Evolutionary conservation across 2,113 vertebrate genomes (phyloP), one percentile per base, ranked within the genome.

Genomic region (Glareola pratincola): DNA sequence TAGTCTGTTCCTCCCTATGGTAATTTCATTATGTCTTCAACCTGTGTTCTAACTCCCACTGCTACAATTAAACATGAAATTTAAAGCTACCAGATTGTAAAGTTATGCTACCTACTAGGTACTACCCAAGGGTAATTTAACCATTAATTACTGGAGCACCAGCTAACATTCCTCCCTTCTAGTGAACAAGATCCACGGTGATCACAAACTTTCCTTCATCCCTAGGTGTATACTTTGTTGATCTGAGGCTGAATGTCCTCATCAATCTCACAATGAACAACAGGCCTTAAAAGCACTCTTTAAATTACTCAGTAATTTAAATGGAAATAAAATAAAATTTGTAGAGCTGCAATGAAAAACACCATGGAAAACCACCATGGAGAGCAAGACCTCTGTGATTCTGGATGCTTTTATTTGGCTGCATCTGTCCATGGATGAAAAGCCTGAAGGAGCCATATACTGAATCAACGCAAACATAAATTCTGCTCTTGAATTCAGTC

Each of bases 11-110:
- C 83, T 96, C 91, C 96, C 85, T 34, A 17, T 51, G 76, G 75
- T 88, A 95, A 96, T 94, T 94, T 94, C 83, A 86, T 96, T 96
- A 94, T 53, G 50, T 88, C 88, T 96, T 96, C 95, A 92, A 90
- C 68, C 67, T 93, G 59, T 89, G 75, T 93, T 96, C 73, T 78
- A 96, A 71, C 45, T 96, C 92, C 94, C 85, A 94, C 79, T 76
- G 73, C 75, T 93, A 37, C 73, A 91, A 85, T 93, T 96, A 93
- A 19, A 50, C 1, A 3, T 92, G 51, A 96, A 96, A 96, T 96
- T 97, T 93, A 97, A 64, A 96, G 83, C 34, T 87, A 90, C 67
- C 92, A 95, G 95, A 96, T 94, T 90, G 92, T 69, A 84, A 96
- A 92, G 69, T 93, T 96, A 92, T 96, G 80, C 87, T 87, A 62